Evolutionary conservation across 2,797 vertebrate genomes (phyloP).

Genomic region (Alca torda): DNA sequence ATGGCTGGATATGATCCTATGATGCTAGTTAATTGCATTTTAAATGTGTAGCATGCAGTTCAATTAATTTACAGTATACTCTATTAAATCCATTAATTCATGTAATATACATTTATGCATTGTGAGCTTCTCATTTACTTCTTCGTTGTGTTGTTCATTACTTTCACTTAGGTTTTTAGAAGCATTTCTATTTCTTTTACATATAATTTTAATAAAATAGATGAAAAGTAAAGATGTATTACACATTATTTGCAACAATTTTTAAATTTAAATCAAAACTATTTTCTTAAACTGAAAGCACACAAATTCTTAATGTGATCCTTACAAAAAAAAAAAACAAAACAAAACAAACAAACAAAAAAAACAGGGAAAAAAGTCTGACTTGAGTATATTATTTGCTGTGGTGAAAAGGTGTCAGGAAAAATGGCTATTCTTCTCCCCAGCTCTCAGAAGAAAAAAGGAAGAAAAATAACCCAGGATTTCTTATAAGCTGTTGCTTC

Average conservation of each 20-base stretch:
- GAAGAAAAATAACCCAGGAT: not conserved
- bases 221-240: not conserved
- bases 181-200: not conserved
- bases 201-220: not conserved
- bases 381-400: not conserved
- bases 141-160: not conserved
- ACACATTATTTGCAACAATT: not conserved
- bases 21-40: constrained; percentile 9
- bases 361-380: not conserved
- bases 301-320: not conserved
- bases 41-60: not conserved
- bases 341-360: too few species aligned
- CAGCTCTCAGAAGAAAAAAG: not conserved
- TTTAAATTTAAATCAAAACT: not conserved
- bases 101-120: not conserved
- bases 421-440: not conserved
- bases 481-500: not conserved
- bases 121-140: not conserved
- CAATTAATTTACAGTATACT: not conserved
- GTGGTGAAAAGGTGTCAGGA: not conserved
- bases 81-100: not conserved
- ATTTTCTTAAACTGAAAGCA: not conserved
- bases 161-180: not conserved
- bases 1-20: constrained; percentile 13
- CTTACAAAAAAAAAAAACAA: not conserved